These are phyloP conservation scores for Clarias pachynema DNA, from an alignment of 2,797 vertebrate genomes.

Conservation along the genomic window DNA sequence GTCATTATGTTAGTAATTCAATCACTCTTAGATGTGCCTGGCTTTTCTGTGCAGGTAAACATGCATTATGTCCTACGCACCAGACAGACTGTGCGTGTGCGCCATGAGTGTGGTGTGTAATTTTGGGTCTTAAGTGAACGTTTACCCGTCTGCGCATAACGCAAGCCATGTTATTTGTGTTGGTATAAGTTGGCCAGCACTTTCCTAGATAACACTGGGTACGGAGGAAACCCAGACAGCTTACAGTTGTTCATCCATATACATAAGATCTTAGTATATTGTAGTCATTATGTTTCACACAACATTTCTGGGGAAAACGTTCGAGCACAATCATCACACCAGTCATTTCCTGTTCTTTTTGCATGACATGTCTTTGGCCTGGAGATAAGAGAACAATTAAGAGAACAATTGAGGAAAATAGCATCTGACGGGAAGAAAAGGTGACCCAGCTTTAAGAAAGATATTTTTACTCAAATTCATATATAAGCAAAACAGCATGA, in stretches of 20 bases:
- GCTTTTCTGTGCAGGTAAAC: constrained; percentile 60
- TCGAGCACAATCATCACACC: constrained; percentile 38
- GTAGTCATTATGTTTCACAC: constrained; percentile 31
- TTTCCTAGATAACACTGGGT: constrained; percentile 49
- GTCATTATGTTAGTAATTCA: constrained; percentile 50
- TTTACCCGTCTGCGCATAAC: constrained; percentile 59
- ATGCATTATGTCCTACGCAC: constrained; percentile 61
- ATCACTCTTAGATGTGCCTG: constrained; percentile 55
- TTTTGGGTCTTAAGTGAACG: constrained; percentile 62
- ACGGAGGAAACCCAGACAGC: constrained; percentile 53
- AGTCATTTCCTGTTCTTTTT: constrained; percentile 47
- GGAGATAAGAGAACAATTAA: not conserved
- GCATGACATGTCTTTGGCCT: constrained; percentile 12
- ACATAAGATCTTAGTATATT: constrained; percentile 36
- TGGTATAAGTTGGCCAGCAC: constrained; percentile 51
- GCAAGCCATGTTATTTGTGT: constrained; percentile 60
- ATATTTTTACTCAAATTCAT: not conserved
- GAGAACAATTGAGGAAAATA: not conserved
- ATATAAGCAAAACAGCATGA: not conserved
- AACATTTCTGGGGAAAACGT: constrained; percentile 23
- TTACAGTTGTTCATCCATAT: constrained; percentile 43
- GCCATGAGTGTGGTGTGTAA: constrained; percentile 58
- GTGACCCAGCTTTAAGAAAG: not conserved
- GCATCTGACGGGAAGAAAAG: not conserved
- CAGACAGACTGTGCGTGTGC: constrained; percentile 61